A percentile compares a stretch with the other conserved stretches of the same genome.
phyloP scores from a whole-genome alignment of 2,888 invertebrate genomes.

The Drosophila paranaensis region DNA sequence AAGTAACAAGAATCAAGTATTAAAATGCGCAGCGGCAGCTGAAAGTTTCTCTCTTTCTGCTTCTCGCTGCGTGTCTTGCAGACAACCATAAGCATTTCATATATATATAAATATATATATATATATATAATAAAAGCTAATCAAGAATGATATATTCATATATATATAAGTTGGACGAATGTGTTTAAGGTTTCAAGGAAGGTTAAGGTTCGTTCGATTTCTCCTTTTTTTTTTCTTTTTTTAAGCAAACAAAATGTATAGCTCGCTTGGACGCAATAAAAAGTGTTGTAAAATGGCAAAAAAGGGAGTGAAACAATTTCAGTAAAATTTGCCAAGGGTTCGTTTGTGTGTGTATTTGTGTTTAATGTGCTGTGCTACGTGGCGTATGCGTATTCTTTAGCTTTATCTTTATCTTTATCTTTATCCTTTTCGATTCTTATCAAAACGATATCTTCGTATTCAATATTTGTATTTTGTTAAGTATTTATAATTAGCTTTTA shows the following conservation, averaged over 20 bases:
- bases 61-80: conserved; percentile 46
- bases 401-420: conserved; percentile 4
- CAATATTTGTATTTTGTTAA: conserved; percentile 16
- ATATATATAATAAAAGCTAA: conserved; percentile 22
- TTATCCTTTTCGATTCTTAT: not conserved
- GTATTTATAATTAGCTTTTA: conserved; percentile 52
- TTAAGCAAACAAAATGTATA: conserved; percentile 36
- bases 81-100: conserved; percentile 44
- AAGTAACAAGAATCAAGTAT: conserved; percentile 30
- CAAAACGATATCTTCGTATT: conserved; percentile 15
- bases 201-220: conserved; percentile 30
- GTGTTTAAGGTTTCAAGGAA: conserved; percentile 55
- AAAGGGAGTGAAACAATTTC: conserved; percentile 10
- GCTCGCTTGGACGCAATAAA: conserved; percentile 61
- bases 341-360: conserved; percentile 6
- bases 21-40: conserved; percentile 27
- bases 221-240: conserved; percentile 1
- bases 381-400: conserved; percentile 60
- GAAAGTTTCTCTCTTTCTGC: not conserved
- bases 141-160: conserved; percentile 10
- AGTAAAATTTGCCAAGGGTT: conserved; percentile 16
- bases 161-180: conserved; percentile 45
- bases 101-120: conserved; percentile 5
- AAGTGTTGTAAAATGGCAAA: conserved; percentile 41
- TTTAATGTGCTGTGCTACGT: conserved; percentile 38